A percentile compares a stretch with the other conserved stretches of the same genome.
phyloP scores from a whole-genome alignment of 1,140 invertebrate species.

The Bombus sibiricus region DNA sequence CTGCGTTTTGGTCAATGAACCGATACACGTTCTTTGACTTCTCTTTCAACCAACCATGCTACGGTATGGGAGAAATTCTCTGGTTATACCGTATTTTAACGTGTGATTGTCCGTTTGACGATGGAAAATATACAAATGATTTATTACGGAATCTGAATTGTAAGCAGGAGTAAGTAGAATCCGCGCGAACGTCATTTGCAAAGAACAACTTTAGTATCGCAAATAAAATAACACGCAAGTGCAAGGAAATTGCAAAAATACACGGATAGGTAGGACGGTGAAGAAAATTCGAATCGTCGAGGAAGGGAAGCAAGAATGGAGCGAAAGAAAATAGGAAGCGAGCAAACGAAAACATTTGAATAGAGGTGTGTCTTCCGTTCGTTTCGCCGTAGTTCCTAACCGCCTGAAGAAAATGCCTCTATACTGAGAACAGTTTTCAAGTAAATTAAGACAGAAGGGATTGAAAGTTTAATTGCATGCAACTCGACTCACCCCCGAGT shows the following conservation, averaged over 20 bases:
- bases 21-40: no score
- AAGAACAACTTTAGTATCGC: neutral
- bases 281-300: neutral
- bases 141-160: no score
- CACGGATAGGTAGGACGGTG: neutral
- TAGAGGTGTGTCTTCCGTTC: conserved; percentile 42
- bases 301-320: neutral
- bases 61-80: no score
- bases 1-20: no score
- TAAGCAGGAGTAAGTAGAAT: neutral
- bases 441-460: conserved; percentile 69
- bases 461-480: conserved; percentile 80
- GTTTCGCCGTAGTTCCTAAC: conserved; percentile 10
- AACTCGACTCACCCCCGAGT: conserved; percentile 52
- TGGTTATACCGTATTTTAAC: no score
- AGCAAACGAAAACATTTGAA: conserved; percentile 63
- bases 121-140: no score
- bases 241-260: neutral
- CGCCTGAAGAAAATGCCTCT: conserved; percentile 37
- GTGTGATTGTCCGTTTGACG: no score
- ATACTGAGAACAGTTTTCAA: conserved; percentile 36
- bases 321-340: neutral
- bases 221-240: no score
- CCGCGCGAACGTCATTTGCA: neutral
- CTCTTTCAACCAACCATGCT: no score